A percentile compares a stretch with the other conserved stretches of the same genome.
These are phyloP conservation scores for Cotesia vestalis DNA, from an alignment of 1,140 invertebrate genomes.

Conservation along the genomic window DNA sequence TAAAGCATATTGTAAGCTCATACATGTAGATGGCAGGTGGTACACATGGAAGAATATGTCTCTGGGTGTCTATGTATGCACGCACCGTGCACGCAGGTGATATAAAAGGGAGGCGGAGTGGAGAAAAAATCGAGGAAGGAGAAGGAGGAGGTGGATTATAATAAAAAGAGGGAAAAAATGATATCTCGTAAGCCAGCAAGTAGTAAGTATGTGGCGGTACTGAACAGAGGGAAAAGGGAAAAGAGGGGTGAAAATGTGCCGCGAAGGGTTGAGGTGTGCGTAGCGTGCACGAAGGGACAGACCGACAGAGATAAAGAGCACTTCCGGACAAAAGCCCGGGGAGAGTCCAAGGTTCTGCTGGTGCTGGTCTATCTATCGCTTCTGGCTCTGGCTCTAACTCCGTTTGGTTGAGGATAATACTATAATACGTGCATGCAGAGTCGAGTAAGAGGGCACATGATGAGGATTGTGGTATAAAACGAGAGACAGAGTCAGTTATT, in stretches of 20 bases:
- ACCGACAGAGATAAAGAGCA: constrained; percentile 66
- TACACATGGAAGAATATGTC: neutral
- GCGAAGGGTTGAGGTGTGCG: constrained; percentile 31
- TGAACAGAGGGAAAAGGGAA: constrained; percentile 5
- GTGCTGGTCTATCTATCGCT: constrained; percentile 48
- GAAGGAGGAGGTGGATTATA: constrained; percentile 5
- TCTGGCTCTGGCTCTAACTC: constrained; percentile 23
- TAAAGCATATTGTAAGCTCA: neutral
- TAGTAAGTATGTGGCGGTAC: neutral
- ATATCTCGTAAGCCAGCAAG: too few relatives aligned
- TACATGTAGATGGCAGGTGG: neutral
- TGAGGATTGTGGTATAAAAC: too few relatives aligned
- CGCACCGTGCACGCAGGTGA: constrained; percentile 34
- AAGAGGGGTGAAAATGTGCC: constrained; percentile 19
- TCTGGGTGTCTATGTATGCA: constrained; percentile 1
- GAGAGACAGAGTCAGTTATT: too few relatives aligned
- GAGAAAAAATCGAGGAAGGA: constrained; percentile 16
- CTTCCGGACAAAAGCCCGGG: constrained; percentile 59
- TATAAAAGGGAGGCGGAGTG: constrained; percentile 21
- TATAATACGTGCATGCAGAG: constrained; percentile 15
- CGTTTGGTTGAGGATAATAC: too few relatives aligned
- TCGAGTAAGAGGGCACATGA: neutral
- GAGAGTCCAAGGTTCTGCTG: constrained; percentile 47
- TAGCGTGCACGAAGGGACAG: constrained; percentile 57
- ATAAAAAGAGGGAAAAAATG: constrained; percentile 7